Conservation (phyloP, 2,888 invertebrate genomes). For the Hydriomena furcata region DNA sequence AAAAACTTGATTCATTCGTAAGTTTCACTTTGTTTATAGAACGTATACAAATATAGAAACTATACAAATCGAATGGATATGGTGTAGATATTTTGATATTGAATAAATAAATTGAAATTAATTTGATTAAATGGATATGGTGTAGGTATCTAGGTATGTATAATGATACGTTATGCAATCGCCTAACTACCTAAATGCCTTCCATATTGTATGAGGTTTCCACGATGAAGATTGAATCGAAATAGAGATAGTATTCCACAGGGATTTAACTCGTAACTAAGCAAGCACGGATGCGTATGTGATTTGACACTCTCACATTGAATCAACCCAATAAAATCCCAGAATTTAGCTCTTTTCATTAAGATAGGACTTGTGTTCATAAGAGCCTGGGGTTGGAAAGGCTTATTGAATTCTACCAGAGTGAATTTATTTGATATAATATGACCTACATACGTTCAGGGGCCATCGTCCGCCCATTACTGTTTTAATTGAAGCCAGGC, state of each 20-base stretch:
- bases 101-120: too few species aligned
- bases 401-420: slow-evolving; percentile 7
- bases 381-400: background rate
- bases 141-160: too few species aligned
- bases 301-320: background rate
- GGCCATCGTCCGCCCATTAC: slow-evolving; percentile 17
- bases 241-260: slow-evolving; percentile 9
- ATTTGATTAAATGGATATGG: too few species aligned
- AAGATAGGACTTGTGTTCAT: background rate
- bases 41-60: too few species aligned
- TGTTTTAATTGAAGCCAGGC: slow-evolving; percentile 20
- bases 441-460: slow-evolving; percentile 10
- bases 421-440: slow-evolving; percentile 5
- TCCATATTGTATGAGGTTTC: slow-evolving; percentile 1
- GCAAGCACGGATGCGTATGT: slow-evolving; percentile 11
- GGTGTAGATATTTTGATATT: too few species aligned
- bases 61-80: too few species aligned
- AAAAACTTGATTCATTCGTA: too few species aligned
- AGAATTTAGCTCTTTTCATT: background rate
- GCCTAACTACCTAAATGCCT: background rate
- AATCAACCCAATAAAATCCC: background rate
- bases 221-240: slow-evolving; percentile 11
- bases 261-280: slow-evolving; percentile 15
- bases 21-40: too few species aligned
- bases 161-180: too few species aligned